phyloP scores from a whole-genome alignment of 2,888 invertebrate species.

The Hydrotaea cyrtoneurina region DNA sequence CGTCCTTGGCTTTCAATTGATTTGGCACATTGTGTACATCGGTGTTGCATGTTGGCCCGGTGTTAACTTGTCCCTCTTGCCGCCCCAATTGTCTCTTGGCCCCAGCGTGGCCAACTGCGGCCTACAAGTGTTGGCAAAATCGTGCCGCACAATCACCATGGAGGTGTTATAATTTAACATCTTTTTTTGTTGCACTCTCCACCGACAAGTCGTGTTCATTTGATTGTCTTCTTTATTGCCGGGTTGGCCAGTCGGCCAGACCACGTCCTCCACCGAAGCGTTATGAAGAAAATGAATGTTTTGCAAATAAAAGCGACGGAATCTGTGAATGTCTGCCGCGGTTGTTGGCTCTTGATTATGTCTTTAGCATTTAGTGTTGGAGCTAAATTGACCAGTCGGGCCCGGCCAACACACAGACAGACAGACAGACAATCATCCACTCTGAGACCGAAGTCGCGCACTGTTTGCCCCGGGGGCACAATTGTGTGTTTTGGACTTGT shows the following conservation, averaged over 20 bases:
- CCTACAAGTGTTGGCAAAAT: conserved; percentile 63
- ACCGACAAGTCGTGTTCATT: conserved; percentile 57
- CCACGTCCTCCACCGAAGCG: neutral
- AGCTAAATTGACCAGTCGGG: conserved; percentile 3
- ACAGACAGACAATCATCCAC: neutral
- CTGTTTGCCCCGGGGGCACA: conserved; percentile 17
- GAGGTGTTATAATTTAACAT: conserved; percentile 68
- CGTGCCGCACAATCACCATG: conserved; percentile 66
- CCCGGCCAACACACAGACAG: neutral
- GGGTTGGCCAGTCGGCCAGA: neutral
- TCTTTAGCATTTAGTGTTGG: neutral
- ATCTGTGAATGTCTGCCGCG: conserved; percentile 10
- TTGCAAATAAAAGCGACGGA: conserved; percentile 17
- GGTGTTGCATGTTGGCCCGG: conserved; percentile 44
- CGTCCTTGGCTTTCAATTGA: conserved; percentile 39
- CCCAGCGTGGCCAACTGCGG: neutral
- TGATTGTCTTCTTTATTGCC: conserved; percentile 78
- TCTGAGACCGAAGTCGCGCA: neutral
- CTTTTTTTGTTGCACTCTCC: conserved; percentile 59
- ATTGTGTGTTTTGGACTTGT: conserved; percentile 34
- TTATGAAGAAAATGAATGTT: neutral
- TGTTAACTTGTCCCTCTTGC: conserved; percentile 56
- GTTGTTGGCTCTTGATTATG: conserved; percentile 3
- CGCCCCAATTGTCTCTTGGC: conserved; percentile 8
- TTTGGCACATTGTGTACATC: conserved; percentile 25